These are phyloP conservation scores for Melipona quadrifasciata DNA, from an alignment of 1,140 invertebrate species.

Conservation along the genomic window DNA sequence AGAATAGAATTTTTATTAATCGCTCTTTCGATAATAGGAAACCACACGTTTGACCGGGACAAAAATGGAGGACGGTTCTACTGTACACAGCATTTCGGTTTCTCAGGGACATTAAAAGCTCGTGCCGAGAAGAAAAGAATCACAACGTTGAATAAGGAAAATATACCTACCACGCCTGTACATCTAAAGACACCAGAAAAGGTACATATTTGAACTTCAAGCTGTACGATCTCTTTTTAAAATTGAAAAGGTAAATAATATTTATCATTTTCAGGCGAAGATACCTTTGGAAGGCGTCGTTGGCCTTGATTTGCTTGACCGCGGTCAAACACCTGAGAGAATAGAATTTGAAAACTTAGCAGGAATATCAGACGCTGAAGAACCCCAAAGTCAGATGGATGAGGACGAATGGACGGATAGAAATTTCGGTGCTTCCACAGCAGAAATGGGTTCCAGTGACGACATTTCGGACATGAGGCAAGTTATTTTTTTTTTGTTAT, in stretches of 20 bases:
- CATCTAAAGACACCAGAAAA: conserved; percentile 76
- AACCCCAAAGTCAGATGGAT: conserved; percentile 90
- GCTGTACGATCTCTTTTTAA: not conserved
- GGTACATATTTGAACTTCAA: conserved; percentile 47
- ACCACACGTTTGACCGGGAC: conserved; percentile 90
- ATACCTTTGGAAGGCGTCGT: conserved; percentile 79
- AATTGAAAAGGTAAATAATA: not conserved
- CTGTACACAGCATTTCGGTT: conserved; percentile 90
- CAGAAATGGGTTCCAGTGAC: conserved; percentile 87
- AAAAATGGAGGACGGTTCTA: conserved; percentile 89
- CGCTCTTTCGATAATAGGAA: conserved; percentile 75
- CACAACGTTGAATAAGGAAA: conserved; percentile 79
- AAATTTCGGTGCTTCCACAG: conserved; percentile 91
- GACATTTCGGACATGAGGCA: conserved; percentile 88
- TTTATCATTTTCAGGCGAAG: conserved; percentile 64
- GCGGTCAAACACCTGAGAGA: conserved; percentile 90
- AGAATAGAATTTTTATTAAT: not conserved
- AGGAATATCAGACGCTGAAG: conserved; percentile 86
- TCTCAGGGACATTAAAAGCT: conserved; percentile 82
- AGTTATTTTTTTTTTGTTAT: not conserved
- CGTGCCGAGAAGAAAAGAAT: conserved; percentile 76
- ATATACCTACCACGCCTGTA: conserved; percentile 74
- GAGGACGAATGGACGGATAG: conserved; percentile 96
- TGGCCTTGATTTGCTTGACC: conserved; percentile 84
- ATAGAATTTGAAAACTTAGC: conserved; percentile 89